Evolutionary conservation across 2,797 vertebrate genomes (phyloP).

Genomic region (Choloepus didactylus): DNA sequence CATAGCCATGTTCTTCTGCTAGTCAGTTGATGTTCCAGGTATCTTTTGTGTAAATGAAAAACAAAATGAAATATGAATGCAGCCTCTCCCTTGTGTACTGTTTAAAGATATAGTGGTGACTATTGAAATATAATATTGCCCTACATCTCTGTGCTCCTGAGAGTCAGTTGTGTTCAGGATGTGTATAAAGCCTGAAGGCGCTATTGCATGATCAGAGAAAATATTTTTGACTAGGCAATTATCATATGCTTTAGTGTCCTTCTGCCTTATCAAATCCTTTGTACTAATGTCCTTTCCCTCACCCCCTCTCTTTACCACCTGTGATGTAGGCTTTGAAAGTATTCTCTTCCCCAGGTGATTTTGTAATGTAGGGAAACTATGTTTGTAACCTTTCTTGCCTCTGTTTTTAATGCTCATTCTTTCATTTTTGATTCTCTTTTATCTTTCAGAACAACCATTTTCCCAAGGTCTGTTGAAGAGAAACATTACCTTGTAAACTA

Average conservation of each 20-base stretch:
- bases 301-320: neutral
- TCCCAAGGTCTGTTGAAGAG: neutral
- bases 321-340: neutral
- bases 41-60: conserved; percentile 12
- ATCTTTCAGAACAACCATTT: conserved; percentile 13
- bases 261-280: neutral
- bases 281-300: neutral
- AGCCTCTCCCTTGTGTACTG: neutral
- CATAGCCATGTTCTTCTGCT: conserved; percentile 27
- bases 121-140: conserved; percentile 47
- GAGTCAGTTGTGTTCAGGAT: conserved; percentile 25
- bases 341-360: neutral
- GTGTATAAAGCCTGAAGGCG: conserved; percentile 1
- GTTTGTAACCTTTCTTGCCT: neutral
- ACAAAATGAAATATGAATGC: conserved; percentile 57
- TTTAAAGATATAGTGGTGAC: conserved; percentile 39
- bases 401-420: neutral
- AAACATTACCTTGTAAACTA: conserved; percentile 51
- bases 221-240: conserved; percentile 15
- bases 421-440: neutral
- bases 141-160: neutral
- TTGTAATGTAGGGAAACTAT: neutral
- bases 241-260: neutral
- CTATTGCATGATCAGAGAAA: neutral
- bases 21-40: neutral